Evolutionary conservation across 64 coral and sea anemone species (phyloP).

Genomic region (Montipora sp.): DNA sequence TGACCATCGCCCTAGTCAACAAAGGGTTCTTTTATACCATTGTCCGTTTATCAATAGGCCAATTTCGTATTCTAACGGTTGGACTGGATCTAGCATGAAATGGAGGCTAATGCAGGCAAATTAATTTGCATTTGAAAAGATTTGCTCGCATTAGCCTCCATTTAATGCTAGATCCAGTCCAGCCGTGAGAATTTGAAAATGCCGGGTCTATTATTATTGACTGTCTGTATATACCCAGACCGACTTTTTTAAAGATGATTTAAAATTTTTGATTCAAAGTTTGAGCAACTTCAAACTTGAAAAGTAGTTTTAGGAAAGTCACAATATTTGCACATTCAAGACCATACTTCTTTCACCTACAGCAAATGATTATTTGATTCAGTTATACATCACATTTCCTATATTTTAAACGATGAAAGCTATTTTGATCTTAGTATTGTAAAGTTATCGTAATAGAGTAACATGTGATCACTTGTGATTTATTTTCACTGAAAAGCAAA

Average conservation of each 20-base stretch:
- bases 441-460: neutral
- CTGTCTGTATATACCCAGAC: neutral
- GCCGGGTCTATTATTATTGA: too few relatives aligned
- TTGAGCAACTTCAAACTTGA: neutral
- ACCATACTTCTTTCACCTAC: conserved; percentile 19
- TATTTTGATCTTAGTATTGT: neutral
- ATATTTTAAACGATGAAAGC: neutral
- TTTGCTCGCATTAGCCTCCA: too few relatives aligned
- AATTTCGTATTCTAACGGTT: too few relatives aligned
- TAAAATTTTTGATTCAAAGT: neutral
- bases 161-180: too few relatives aligned
- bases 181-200: too few relatives aligned
- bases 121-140: too few relatives aligned
- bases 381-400: neutral
- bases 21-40: neutral
- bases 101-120: too few relatives aligned
- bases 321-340: conserved; percentile 26
- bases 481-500: neutral
- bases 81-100: too few relatives aligned
- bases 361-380: neutral
- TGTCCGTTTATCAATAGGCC: neutral
- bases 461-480: conserved; percentile 6
- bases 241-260: neutral
- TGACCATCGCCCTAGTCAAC: neutral
- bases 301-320: neutral